Conservation (phyloP, 2,888 invertebrate species). For the Callosobruchus maculatus region DNA sequence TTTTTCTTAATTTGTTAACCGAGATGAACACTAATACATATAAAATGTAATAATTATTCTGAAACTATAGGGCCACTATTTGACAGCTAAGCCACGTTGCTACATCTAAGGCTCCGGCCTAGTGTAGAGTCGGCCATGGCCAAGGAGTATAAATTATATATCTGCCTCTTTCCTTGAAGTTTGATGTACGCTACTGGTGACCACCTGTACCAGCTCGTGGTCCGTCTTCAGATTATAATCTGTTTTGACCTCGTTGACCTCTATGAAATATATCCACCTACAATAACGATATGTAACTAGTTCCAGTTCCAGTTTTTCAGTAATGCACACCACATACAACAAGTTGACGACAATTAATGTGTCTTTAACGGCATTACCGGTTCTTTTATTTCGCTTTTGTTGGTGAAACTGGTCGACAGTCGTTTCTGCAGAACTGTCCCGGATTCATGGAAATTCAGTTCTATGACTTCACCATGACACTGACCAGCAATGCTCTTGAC, state of each 20-base stretch:
- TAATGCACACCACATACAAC: background rate
- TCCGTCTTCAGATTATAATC: constrained; percentile 45
- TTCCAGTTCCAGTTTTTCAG: constrained; percentile 20
- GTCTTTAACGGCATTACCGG: background rate
- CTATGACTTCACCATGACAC: background rate
- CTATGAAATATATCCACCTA: constrained; percentile 42
- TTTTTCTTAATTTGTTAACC: no score
- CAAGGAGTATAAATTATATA: no score
- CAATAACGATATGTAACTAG: constrained; percentile 35
- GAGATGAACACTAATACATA: no score
- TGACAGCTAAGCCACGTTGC: no score
- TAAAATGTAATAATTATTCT: no score
- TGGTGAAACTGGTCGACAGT: background rate
- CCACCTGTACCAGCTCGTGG: constrained; percentile 47
- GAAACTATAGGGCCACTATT: no score
- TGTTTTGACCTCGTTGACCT: constrained; percentile 41
- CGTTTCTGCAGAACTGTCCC: background rate
- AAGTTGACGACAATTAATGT: background rate
- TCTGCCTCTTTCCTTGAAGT: constrained; percentile 15
- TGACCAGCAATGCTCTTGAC: background rate
- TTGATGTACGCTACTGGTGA: constrained; percentile 26
- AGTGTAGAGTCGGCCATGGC: no score
- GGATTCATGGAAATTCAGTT: background rate
- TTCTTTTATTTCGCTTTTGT: background rate
- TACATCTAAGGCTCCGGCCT: no score